Evolutionary conservation across 2,113 vertebrate genomes (phyloP).

Genomic region (Leptobrachium ailaonicum): DNA sequence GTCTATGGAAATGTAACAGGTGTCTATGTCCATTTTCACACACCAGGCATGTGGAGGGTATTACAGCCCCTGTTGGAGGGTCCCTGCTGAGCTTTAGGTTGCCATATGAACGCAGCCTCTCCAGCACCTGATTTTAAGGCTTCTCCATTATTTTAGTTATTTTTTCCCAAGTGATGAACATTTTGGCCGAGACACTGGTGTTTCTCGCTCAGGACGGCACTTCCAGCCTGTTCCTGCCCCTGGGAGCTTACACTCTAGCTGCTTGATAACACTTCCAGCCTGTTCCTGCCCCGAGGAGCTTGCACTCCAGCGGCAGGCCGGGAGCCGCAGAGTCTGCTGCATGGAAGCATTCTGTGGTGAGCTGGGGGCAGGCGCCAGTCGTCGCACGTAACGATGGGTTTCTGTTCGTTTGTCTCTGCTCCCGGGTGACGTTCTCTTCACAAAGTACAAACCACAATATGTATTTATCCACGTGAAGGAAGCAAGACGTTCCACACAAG

Average conservation of each 20-base stretch:
- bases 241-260: background rate
- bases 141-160: conserved; percentile 11
- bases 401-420: background rate
- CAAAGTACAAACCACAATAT: background rate
- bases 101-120: background rate
- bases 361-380: background rate
- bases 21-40: too few species aligned
- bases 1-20: too few species aligned
- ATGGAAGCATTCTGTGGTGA: background rate
- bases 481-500: background rate
- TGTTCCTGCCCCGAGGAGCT: background rate
- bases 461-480: background rate
- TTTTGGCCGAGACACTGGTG: conserved; percentile 16
- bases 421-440: background rate
- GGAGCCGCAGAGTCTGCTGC: background rate
- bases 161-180: conserved; percentile 31
- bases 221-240: background rate
- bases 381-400: background rate
- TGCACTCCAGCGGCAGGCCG: background rate
- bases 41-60: too few species aligned
- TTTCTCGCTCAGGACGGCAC: conserved; percentile 1
- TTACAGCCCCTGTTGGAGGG: too few species aligned
- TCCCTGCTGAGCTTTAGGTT: background rate
- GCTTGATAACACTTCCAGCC: background rate
- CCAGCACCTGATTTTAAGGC: conserved; percentile 4